phyloP scores from a whole-genome alignment of 2,797 vertebrate genomes.

The Chanos chanos region DNA sequence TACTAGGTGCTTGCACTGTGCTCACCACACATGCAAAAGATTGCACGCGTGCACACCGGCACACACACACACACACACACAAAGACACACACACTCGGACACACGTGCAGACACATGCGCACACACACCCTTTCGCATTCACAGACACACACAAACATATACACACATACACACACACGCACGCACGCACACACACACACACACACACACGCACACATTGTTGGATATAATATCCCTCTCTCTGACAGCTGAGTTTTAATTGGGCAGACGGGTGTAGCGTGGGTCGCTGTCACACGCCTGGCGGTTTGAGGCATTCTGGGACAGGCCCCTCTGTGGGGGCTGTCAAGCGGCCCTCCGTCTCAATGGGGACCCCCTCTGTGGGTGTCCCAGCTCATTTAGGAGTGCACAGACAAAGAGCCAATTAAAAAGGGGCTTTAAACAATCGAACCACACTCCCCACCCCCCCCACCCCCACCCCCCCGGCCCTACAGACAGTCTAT shows the following conservation, averaged over 20 bases:
- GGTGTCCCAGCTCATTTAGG: conserved; percentile 81
- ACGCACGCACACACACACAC: conserved; percentile 17
- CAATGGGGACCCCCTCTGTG: conserved; percentile 72
- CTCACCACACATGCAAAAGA: neutral
- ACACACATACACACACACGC: conserved; percentile 11
- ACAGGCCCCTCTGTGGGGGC: conserved; percentile 75
- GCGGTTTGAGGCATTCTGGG: conserved; percentile 78
- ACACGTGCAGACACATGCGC: conserved; percentile 9
- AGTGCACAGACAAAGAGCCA: conserved; percentile 78
- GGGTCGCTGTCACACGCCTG: conserved; percentile 79
- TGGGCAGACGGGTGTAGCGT: conserved; percentile 76
- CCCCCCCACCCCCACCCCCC: conserved; percentile 69
- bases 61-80: neutral
- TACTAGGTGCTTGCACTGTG: too few relatives aligned
- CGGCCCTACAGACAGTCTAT: conserved; percentile 67
- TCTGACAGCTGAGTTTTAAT: conserved; percentile 90
- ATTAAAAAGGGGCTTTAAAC: conserved; percentile 81
- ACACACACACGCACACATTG: conserved; percentile 68
- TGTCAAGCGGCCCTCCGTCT: conserved; percentile 76
- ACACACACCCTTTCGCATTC: too few relatives aligned
- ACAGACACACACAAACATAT: conserved; percentile 46
- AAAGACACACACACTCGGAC: conserved; percentile 25
- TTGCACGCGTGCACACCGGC: too few relatives aligned
- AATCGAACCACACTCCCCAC: conserved; percentile 77
- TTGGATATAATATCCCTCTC: conserved; percentile 86